Conservation (phyloP, 2,113 vertebrate genomes). For the Eptesicus fuscus region DNA sequence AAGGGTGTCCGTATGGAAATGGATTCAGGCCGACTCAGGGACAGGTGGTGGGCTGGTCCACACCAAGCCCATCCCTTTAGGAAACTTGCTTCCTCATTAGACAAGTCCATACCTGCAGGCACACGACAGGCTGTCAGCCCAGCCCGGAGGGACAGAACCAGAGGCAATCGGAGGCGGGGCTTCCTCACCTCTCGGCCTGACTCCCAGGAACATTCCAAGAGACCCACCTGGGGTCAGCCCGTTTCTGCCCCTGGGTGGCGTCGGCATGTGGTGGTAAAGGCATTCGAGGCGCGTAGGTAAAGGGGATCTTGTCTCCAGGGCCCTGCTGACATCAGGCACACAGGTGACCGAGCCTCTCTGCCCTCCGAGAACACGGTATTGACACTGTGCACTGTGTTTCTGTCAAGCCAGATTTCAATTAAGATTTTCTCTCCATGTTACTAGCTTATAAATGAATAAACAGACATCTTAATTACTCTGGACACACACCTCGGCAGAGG, state of each 20-base stretch:
- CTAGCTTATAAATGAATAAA: conserved; percentile 81
- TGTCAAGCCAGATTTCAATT: conserved; percentile 56
- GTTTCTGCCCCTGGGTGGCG: not conserved
- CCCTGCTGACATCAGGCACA: not conserved
- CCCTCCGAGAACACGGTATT: not conserved
- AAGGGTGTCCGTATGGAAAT: not conserved
- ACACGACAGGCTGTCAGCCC: not conserved
- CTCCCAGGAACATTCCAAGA: not conserved
- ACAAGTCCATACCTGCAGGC: not conserved
- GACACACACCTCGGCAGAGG: not conserved
- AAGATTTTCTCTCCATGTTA: conserved; percentile 56
- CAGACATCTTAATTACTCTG: conserved; percentile 68
- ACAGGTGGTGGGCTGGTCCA: not conserved
- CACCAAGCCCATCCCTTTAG: not conserved
- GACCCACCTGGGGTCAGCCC: too few relatives aligned
- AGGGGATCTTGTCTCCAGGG: not conserved
- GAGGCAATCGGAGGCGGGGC: not conserved
- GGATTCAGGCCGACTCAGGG: not conserved
- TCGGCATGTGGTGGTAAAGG: not conserved
- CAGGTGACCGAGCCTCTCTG: conserved; percentile 40
- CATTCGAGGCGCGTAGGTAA: not conserved
- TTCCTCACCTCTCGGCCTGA: not conserved
- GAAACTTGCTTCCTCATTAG: not conserved
- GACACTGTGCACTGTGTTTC: conserved; percentile 54
- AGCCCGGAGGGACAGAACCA: not conserved